Percentiles rank a stretch among this genome's conserved stretches.
These are phyloP conservation scores for Daboia siamensis DNA, from an alignment of 2,113 vertebrate genomes.

Conservation along the genomic window DNA sequence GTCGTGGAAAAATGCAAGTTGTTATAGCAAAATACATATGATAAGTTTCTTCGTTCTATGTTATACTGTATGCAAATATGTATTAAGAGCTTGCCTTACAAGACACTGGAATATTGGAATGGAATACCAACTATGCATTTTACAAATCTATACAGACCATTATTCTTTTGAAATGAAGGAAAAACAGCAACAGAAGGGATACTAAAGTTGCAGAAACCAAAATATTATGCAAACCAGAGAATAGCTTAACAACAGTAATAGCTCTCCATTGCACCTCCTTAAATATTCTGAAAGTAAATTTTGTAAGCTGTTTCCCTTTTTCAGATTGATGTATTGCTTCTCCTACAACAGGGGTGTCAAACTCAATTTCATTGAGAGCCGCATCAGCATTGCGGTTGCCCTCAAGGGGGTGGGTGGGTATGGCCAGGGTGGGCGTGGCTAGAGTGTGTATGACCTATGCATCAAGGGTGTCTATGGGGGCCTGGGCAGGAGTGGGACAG, in stretches of 20 bases:
- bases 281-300: neutral
- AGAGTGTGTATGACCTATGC: no score
- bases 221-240: slow-evolving; percentile 12
- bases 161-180: neutral
- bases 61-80: neutral
- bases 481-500: no score
- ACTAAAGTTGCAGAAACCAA: neutral
- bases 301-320: neutral
- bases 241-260: fast-evolving
- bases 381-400: no score
- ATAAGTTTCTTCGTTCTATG: neutral
- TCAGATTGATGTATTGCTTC: neutral
- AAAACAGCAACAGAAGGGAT: neutral
- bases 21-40: neutral
- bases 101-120: neutral
- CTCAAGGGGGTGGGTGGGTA: no score
- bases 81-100: neutral
- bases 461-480: no score
- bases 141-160: neutral
- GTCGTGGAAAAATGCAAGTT: neutral
- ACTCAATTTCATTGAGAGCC: no score
- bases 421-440: no score
- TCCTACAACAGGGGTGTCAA: no score
- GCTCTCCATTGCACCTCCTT: neutral
- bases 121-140: neutral